Base-by-base conservation (phyloP, 2,113 vertebrate genomes). In the Psettodes erumei region DNA sequence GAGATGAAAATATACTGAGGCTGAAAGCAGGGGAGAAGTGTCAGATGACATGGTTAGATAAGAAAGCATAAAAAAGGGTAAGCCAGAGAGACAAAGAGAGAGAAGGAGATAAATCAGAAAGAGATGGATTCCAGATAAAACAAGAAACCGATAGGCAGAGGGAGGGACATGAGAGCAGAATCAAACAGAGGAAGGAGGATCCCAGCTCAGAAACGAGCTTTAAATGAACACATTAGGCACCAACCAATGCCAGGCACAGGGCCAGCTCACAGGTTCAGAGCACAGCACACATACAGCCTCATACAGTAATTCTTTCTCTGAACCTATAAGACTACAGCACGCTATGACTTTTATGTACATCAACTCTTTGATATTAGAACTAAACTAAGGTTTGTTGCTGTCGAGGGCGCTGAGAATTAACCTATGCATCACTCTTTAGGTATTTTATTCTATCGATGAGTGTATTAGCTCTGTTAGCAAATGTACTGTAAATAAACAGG, bases 41-140 rank as follows among this genome's bases (percentile, higher is more conserved):
- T 87, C 78, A 89, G 74, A 79, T 78, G 69, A 78, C 72, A 75
- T 77, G 76, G 56, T 68, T 59, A 72, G 80, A 86, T 85, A 84
- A 74, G 35, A 72, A 76, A 66, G 62, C 51, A 78, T 71, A 82
- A 85, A 79, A 81, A 90, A 85, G 63, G 64, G 71, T 45, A 43
- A 87, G 70, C 61, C 55, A 72, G 67, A 62, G 51, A 88, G 71
- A 88, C 68, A 87, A 85, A 81, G 65, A 83, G 70, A 83, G 80
- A 60, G 75, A 82, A 62, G 25, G 62, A 47, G 70, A 90, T 84
- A 81, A 88, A 83, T 83, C n/a, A 60, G 43, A 83, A 48, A 81
- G 60, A 63, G 75, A 89, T 82, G 68, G 76, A 80, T 71, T 78
- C 73, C 66, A 79, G 88, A 91, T 85, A 64, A 64, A 79, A 80